phyloP scores from a whole-genome alignment of 2,113 vertebrate genomes.

The Rhinopomastus cyanomelas region DNA sequence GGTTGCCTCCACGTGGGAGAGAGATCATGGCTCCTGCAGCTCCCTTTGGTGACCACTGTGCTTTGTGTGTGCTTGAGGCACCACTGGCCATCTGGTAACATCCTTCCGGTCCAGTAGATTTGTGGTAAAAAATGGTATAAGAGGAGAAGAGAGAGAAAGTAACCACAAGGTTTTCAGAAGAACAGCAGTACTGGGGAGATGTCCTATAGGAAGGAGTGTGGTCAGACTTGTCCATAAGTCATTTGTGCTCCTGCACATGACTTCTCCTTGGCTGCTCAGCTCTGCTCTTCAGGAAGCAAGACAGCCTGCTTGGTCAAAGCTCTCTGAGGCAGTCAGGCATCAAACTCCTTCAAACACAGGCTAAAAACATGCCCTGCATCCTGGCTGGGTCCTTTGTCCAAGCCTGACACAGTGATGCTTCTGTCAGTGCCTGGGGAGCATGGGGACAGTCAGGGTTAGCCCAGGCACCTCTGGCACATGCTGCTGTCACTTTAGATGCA shows the following conservation, averaged over 20 bases:
- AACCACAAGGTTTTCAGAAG: neutral
- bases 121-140: neutral
- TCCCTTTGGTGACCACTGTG: rapidly evolving
- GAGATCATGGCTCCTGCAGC: neutral
- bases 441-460: neutral
- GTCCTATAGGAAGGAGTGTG: neutral
- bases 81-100: neutral
- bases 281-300: neutral
- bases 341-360: neutral
- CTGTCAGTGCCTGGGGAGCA: neutral
- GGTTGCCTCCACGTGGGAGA: neutral
- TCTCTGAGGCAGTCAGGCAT: neutral
- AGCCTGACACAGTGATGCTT: neutral
- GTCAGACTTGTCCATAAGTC: neutral
- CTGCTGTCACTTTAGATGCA: neutral
- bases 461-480: neutral
- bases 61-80: neutral
- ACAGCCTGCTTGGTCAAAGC: neutral
- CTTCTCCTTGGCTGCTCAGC: neutral
- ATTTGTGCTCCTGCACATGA: neutral
- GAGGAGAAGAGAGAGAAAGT: neutral
- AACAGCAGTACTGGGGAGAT: neutral
- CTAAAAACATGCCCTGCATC: neutral
- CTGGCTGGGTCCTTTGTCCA: neutral
- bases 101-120: neutral